phyloP scores from a whole-genome alignment of 2,888 invertebrate genomes.

The Pandemis cinnamomeana region DNA sequence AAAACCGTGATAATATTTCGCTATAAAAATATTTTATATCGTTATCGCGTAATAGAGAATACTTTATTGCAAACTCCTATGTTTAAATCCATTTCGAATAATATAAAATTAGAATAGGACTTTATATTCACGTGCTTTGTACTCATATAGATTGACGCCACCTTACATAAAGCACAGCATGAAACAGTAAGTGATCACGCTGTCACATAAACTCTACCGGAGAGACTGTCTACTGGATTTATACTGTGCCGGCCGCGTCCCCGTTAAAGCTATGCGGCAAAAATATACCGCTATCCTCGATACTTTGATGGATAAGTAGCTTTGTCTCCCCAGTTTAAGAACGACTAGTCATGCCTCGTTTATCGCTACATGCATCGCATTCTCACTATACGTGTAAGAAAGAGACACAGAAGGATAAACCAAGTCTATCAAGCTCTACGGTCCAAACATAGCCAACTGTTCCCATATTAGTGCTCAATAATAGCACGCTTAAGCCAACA shows the following conservation, averaged over 20 bases:
- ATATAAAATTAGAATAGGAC: not conserved
- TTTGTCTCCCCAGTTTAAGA: not conserved
- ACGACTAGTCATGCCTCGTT: not conserved
- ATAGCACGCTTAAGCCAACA: too few relatives aligned
- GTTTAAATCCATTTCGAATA: not conserved
- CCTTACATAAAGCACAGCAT: not conserved
- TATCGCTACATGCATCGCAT: too few relatives aligned
- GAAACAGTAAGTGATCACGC: not conserved
- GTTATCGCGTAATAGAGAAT: not conserved
- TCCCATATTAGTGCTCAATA: too few relatives aligned
- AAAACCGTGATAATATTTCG: conserved; percentile 18
- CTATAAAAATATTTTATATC: conserved; percentile 9
- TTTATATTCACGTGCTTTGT: not conserved
- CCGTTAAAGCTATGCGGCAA: not conserved
- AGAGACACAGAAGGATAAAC: not conserved
- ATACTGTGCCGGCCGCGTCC: not conserved
- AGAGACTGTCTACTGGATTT: not conserved
- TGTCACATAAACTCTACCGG: not conserved
- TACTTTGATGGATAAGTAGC: not conserved
- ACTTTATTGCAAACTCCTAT: not conserved
- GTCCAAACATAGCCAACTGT: too few relatives aligned
- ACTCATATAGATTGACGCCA: not conserved
- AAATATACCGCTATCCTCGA: too few relatives aligned
- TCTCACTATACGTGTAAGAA: not conserved
- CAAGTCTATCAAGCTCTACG: not conserved